A percentile compares a stretch with the other conserved stretches of the same genome.
These are phyloP conservation scores for Ophion ventricosus DNA, from an alignment of 2,888 invertebrate species.

Conservation along the genomic window DNA sequence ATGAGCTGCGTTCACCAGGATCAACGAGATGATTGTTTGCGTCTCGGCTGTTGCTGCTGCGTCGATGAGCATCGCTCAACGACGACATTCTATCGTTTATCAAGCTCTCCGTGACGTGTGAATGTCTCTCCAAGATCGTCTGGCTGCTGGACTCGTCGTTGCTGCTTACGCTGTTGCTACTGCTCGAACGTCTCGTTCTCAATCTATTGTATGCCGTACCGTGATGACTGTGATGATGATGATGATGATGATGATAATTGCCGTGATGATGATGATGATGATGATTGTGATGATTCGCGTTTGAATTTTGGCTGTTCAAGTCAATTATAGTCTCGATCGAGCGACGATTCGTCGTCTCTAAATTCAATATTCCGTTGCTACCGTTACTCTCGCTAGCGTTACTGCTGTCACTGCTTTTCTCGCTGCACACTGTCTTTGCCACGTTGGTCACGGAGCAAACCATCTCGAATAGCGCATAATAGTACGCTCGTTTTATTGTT, in stretches of 20 bases:
- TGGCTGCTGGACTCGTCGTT: conserved; percentile 70
- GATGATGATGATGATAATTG: conserved; percentile 46
- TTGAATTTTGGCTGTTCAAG: conserved; percentile 42
- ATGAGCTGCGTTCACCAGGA: conserved; percentile 80
- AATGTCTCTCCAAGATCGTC: conserved; percentile 73
- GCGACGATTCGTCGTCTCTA: conserved; percentile 62
- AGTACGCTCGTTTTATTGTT: conserved; percentile 54
- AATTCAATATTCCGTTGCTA: conserved; percentile 45
- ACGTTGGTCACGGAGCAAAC: conserved; percentile 82
- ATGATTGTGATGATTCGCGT: conserved; percentile 27
- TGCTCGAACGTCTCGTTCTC: conserved; percentile 58
- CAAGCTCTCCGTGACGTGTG: conserved; percentile 70
- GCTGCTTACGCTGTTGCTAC: conserved; percentile 56
- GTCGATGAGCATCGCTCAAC: conserved; percentile 79
- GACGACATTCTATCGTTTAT: conserved; percentile 78
- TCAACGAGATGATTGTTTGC: conserved; percentile 67
- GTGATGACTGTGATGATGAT: conserved; percentile 48
- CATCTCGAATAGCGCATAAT: conserved; percentile 82
- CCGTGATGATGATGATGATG: conserved; percentile 37
- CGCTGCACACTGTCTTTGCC: conserved; percentile 71
- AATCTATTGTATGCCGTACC: conserved; percentile 50
- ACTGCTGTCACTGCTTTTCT: conserved; percentile 67
- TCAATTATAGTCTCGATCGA: conserved; percentile 55
- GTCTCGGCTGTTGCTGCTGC: conserved; percentile 68
- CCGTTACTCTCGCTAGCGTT: conserved; percentile 42